Evolutionary conservation across 2,888 invertebrate genomes (phyloP), one percentile per base, ranked within the genome.

Genomic region (Cactoblastis cactorum): DNA sequence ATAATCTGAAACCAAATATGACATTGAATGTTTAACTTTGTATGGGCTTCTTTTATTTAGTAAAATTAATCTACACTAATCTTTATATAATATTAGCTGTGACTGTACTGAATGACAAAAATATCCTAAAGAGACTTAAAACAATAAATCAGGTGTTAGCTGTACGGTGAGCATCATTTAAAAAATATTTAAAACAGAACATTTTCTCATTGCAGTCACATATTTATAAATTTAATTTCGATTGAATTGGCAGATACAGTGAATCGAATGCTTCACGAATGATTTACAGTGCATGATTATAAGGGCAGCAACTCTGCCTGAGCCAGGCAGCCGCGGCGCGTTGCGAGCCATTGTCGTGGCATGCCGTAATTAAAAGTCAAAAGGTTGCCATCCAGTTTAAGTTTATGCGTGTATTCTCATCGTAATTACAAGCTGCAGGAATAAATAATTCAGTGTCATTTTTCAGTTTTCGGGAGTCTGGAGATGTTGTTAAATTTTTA

Each of bases 281-380:
- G 69, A 80, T 80, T 79, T 77, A 80, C 74, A 73, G 67, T 65
- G 65, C 62, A 74, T 74, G 72, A 77, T 76, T 78, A 80, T n/a
- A 83, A 83, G 77, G 77, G 74, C 79, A 77, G 52, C 63, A 66
- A 64, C 61, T 65, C 66, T 49, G 56, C 52, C 61, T 65, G 65
- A 48, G 56, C 52, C 61, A 56, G 59, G 65, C 63, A 55, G 60
- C 61, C 65, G 59, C 59, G 50, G 60, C 65, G 59, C 59, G 50
- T 59, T 61, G 62, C 59, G 58, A 58, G 66, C 68, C 71, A 71
- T 80, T 74, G 74, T 77, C 60, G 66, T 65, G 66, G 54, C 62
- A 62, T 73, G 69, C 68, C 70, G 77, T 82, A 81, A 83, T 80
- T 80, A 83, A 81, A 79, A 80, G 71, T 74, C 76, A 70, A 80